Evolutionary conservation across 2,113 vertebrate genomes (phyloP).

Genomic region (Leuciscus idus): DNA sequence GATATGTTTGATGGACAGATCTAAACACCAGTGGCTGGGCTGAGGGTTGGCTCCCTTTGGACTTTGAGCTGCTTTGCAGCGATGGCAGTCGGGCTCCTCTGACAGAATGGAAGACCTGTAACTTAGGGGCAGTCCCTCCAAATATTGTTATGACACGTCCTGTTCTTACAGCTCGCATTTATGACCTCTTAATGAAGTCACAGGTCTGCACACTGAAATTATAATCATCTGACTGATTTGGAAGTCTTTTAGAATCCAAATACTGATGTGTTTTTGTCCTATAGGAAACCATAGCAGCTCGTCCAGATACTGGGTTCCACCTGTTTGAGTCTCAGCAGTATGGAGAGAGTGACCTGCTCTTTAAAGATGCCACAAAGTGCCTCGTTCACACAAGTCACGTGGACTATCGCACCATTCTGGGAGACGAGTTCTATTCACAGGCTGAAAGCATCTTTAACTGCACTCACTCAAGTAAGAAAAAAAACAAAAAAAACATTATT

Average conservation of each 20-base stretch:
- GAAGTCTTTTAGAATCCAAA: neutral
- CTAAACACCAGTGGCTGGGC: constrained; percentile 81
- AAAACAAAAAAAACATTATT: neutral
- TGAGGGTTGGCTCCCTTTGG: constrained; percentile 67
- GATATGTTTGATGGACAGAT: constrained; percentile 65
- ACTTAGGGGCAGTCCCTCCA: constrained; percentile 83
- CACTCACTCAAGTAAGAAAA: constrained; percentile 80
- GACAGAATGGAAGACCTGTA: constrained; percentile 83
- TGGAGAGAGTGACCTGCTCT: constrained; percentile 86
- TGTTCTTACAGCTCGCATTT: constrained; percentile 80
- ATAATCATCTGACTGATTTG: neutral
- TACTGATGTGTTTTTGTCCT: constrained; percentile 26
- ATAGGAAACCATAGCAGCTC: constrained; percentile 79
- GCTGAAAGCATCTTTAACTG: constrained; percentile 84
- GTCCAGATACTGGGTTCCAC: constrained; percentile 73
- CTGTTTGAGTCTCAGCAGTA: constrained; percentile 83
- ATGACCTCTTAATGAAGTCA: constrained; percentile 85
- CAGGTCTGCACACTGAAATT: constrained; percentile 73
- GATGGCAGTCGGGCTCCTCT: constrained; percentile 77
- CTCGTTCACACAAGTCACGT: constrained; percentile 80
- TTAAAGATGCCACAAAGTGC: constrained; percentile 83
- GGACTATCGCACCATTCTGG: constrained; percentile 81
- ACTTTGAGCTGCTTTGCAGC: constrained; percentile 83
- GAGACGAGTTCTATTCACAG: constrained; percentile 77
- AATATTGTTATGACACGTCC: constrained; percentile 85